Conservation (phyloP, 1,140 invertebrate species). For the Ostrea denselamellosa region DNA sequence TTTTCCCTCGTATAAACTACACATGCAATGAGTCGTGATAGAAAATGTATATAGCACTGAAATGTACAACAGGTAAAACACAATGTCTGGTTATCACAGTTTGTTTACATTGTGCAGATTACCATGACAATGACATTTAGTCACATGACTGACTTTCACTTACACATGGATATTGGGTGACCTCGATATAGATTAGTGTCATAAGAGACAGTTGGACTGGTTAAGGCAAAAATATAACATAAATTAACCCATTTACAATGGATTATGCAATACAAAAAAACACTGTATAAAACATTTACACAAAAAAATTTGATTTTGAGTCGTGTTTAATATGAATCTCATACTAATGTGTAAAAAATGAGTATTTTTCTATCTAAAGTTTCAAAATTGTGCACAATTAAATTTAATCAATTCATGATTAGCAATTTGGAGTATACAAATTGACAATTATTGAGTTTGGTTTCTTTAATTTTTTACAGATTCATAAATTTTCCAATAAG, state of each 20-base stretch:
- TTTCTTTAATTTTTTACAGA: too few relatives aligned
- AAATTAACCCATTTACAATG: not conserved
- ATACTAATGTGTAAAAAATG: conserved; percentile 20
- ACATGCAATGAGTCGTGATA: not conserved
- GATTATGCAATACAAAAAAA: conserved; percentile 6
- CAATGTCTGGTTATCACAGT: conserved; percentile 1
- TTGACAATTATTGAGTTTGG: too few relatives aligned
- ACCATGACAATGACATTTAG: not conserved
- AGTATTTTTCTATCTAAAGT: conserved; percentile 2
- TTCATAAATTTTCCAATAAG: too few relatives aligned
- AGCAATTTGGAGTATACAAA: too few relatives aligned
- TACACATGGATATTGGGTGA: not conserved
- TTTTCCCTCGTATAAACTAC: not conserved
- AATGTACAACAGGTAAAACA: not conserved
- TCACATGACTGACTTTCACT: not conserved
- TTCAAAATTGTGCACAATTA: too few relatives aligned
- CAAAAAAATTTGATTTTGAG: not conserved
- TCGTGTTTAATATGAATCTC: not conserved
- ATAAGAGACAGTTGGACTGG: conserved; percentile 24
- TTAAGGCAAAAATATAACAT: not conserved
- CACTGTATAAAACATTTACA: not conserved
- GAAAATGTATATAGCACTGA: not conserved
- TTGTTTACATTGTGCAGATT: conserved; percentile 20
- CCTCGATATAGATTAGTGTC: not conserved
- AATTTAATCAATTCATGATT: too few relatives aligned